Base-by-base conservation (phyloP, 1,140 invertebrate species). In the Lysiphlebus fabarum region DNA sequence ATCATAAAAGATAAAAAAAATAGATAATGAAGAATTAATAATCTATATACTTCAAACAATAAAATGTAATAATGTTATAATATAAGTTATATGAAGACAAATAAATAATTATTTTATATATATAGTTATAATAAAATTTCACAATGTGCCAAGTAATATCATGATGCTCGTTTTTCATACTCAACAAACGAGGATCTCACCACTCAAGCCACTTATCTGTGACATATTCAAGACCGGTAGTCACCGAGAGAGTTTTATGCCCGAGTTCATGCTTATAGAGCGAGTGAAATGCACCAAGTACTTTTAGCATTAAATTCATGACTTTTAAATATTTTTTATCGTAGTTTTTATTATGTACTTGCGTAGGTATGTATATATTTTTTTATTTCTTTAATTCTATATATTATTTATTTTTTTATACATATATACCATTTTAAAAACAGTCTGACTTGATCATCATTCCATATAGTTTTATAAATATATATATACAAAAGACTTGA, bases 201-300 rank as follows among this genome's bases (percentile, higher is more conserved):
- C 57, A 64, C 53, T 57, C 49, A 6, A 12, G 41, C 62, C 40
- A 37, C 62, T 53, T 47, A 56, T 60, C 58, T 48, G 17, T 53
- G 64, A 68, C 65, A 68, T 67, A 64, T 71, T 71, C 68, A 71
- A 70, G 67, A 70, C 68, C 68, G 67, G 68, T 68, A 70, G 69
- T 67, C 53, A 64, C 65, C 17, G 17, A n/a, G 70, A 67, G 66
- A n/a, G n/a, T n/a, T 71, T 71, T 70, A 70, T 68, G 67, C 69
- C 65, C 51, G 64, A 65, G 67, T 63, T 67, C 65, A 40, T 37
- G 53, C 65, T 59, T 62, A 68, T 70, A 68, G 62, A 58, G 60
- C 50, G 60, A 65, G 50, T 58, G 58, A 67, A 64, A 62, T 62
- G 62, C 61, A 4, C 61, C 58, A 49, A 17, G 14, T 44, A 57